phyloP scores from a whole-genome alignment of 2,113 vertebrate species.

The Pedionomus torquatus region DNA sequence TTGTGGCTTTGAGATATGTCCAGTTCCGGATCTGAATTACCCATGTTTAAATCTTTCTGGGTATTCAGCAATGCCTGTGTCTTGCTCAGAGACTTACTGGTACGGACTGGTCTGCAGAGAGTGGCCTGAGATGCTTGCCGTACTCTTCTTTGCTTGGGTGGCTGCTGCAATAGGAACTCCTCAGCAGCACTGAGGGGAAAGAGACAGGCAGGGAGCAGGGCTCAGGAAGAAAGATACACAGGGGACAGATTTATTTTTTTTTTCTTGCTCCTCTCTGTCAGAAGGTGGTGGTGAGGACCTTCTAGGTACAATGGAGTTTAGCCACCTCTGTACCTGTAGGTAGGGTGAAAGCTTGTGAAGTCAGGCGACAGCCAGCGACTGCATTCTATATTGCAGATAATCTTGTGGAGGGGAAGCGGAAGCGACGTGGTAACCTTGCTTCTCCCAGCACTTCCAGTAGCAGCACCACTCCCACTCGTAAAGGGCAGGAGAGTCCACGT shows the following conservation, averaged over 20 bases:
- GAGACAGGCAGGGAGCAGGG: background rate
- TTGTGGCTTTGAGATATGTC: background rate
- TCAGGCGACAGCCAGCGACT: background rate
- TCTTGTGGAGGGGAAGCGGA: constrained; percentile 95
- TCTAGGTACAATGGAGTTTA: background rate
- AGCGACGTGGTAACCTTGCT: constrained; percentile 79
- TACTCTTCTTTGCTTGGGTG: background rate
- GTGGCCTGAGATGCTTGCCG: background rate
- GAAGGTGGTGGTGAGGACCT: background rate
- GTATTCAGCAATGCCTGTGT: background rate
- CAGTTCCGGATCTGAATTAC: background rate
- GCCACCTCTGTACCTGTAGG: background rate
- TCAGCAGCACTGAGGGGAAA: background rate
- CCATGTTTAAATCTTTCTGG: background rate
- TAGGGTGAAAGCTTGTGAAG: background rate
- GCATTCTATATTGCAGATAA: constrained; percentile 79
- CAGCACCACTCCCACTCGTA: constrained; percentile 76
- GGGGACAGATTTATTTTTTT: background rate
- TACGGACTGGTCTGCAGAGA: background rate
- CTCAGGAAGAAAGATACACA: background rate
- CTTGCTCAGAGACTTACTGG: background rate
- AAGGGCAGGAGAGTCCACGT: constrained; percentile 70
- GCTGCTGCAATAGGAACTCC: background rate
- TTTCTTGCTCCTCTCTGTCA: background rate
- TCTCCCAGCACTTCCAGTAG: constrained; percentile 80